Percentiles rank a stretch among this genome's conserved stretches.
phyloP scores from a whole-genome alignment of 2,797 vertebrate species.

The Sphaeramia orbicularis region DNA sequence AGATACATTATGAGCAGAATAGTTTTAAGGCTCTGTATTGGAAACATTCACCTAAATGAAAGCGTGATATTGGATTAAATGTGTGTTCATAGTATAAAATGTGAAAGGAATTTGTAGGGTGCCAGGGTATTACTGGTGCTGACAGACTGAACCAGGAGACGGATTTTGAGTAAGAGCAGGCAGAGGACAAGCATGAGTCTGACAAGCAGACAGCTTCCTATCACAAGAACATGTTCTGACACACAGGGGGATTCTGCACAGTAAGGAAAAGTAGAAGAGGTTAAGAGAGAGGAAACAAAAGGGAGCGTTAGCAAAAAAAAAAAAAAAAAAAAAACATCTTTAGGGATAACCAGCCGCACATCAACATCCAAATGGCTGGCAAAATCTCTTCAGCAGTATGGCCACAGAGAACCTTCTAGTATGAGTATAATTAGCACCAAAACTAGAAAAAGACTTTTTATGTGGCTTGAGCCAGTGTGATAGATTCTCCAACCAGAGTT shows the following conservation, averaged over 20 bases:
- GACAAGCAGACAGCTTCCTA: conserved; percentile 56
- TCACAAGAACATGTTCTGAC: conserved; percentile 69
- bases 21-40: conserved; percentile 27
- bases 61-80: conserved; percentile 37
- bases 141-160: conserved; percentile 58
- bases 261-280: conserved; percentile 32
- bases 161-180: conserved; percentile 43
- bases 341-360: conserved; percentile 16
- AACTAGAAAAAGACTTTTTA: conserved; percentile 1
- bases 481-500: background rate
- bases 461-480: background rate
- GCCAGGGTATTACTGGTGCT: conserved; percentile 67
- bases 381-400: conserved; percentile 3
- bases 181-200: conserved; percentile 53
- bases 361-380: background rate
- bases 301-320: background rate
- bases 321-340: background rate
- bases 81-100: conserved; percentile 36
- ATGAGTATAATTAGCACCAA: background rate
- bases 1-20: background rate
- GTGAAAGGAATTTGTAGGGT: conserved; percentile 68
- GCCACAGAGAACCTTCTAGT: background rate
- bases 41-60: conserved; percentile 39
- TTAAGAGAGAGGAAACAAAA: conserved; percentile 27
- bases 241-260: conserved; percentile 59